These are phyloP conservation scores for Forbesichthys papilliferus DNA, from an alignment of 2,113 vertebrate genomes.

Conservation along the genomic window DNA sequence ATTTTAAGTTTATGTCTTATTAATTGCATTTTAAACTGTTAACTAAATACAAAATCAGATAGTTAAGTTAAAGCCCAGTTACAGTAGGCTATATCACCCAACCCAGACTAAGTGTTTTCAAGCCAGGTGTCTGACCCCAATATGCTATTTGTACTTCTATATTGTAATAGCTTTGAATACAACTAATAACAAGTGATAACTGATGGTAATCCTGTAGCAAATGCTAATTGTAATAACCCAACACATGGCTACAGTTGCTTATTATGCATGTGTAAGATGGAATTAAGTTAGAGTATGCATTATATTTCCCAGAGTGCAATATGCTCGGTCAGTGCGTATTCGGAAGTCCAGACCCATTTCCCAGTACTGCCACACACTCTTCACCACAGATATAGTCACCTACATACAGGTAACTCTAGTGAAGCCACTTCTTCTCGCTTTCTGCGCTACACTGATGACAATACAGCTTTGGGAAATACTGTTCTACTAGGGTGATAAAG, in stretches of 20 bases:
- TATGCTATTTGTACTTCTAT: no score
- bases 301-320: conserved; percentile 80
- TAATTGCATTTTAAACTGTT: no score
- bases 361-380: conserved; percentile 85
- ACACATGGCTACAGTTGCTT: conserved; percentile 1
- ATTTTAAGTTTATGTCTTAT: no score
- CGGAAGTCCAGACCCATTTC: conserved; percentile 79
- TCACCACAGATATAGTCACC: conserved; percentile 83
- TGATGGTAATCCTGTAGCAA: no score
- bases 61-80: no score
- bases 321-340: conserved; percentile 75
- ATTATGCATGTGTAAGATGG: conserved; percentile 11
- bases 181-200: no score
- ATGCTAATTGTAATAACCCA: no score
- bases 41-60: no score
- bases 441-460: conserved; percentile 29
- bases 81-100: no score
- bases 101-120: no score
- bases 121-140: no score
- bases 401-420: conserved; percentile 81
- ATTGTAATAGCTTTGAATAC: no score
- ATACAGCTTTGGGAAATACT: conserved; percentile 31
- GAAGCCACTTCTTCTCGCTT: conserved; percentile 29
- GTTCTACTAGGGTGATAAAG: conserved; percentile 23
- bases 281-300: conserved; percentile 46